These are phyloP conservation scores for Ceratitis capitata DNA, from an alignment of 1,140 invertebrate genomes.

Conservation along the genomic window DNA sequence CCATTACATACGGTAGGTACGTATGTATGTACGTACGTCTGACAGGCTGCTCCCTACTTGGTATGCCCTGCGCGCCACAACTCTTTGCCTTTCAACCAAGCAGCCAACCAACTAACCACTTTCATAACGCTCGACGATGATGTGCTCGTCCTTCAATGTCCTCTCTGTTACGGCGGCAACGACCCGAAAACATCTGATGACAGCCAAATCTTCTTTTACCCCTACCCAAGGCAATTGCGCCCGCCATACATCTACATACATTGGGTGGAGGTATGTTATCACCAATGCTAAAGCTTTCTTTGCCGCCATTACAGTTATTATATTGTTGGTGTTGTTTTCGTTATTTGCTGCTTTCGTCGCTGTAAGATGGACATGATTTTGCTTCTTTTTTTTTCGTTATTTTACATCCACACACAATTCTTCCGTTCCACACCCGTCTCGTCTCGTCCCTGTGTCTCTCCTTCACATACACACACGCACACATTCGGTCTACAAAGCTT, in stretches of 20 bases:
- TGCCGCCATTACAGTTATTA: not conserved
- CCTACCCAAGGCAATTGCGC: constrained; percentile 50
- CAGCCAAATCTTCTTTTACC: constrained; percentile 49
- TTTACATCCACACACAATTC: constrained; percentile 4
- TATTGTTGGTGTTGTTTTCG: constrained; percentile 7
- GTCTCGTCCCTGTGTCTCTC: not conserved
- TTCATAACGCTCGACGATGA: constrained; percentile 40
- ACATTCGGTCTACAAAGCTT: not conserved
- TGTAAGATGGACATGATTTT: constrained; percentile 26
- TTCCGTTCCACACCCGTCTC: not conserved
- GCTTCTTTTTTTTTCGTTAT: constrained; percentile 34
- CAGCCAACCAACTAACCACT: not conserved
- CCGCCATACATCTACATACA: constrained; percentile 42
- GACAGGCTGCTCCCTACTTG: not conserved
- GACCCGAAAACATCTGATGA: constrained; percentile 62
- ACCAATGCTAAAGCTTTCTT: not conserved
- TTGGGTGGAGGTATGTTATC: not conserved
- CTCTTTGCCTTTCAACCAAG: too few relatives aligned
- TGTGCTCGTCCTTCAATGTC: constrained; percentile 58
- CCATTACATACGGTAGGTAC: too few relatives aligned
- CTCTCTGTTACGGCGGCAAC: constrained; percentile 49
- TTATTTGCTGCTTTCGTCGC: not conserved
- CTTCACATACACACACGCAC: not conserved
- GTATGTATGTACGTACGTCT: too few relatives aligned
- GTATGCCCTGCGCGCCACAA: too few relatives aligned